Evolutionary conservation across 2,797 vertebrate genomes (phyloP), one percentile per base, ranked within the genome.

Genomic region (Eremophila alpestris): DNA sequence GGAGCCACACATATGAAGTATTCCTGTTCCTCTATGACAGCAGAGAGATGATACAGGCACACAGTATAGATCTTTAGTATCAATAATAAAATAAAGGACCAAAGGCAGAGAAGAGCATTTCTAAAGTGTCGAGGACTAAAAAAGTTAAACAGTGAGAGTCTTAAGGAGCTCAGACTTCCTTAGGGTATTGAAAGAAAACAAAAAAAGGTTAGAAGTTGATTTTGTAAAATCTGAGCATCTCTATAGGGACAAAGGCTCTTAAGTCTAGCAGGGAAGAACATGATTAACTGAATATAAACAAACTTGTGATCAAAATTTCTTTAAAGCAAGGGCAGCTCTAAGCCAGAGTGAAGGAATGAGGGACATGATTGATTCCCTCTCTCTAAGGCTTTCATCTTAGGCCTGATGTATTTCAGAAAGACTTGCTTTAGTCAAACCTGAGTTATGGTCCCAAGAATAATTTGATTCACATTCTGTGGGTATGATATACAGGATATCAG

Each of bases 231-330:
- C 38, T 54, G 38, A 77, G 22, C 78, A 68, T 75, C 45, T 91
- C 69, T 55, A 5, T 1, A 69, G 85, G 69, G 76, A 80, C 69
- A 81, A 80, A 90, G 80, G 26, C 40, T 93, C 32, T 67, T 81
- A 87, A 75, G 43, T 68, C 46, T 77, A 82, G 59, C 43, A 46
- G 34, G 63, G 52, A 84, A 70, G 49, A 90, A 70, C 41, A 23
- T 77, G 81, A 83, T 90, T 93, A 84, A 77, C 36, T 88, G 69
- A 75, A 76, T 71, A 78, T 83, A 95, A 91, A 94, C 82, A 91
- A 89, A 80, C 43, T 68, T 56, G 14, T 82, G 58, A 67, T 88
- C 63, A 69, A 63, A 81, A 82, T 89, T 59, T 73, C 65, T 84
- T 86, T 82, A 89, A 89, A 84, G 59, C 0, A 0, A 83, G 71